A percentile compares a stretch with the other conserved stretches of the same genome.
Conservation (phyloP, 2,113 vertebrate species). For the Sylvicapra grimmia region DNA sequence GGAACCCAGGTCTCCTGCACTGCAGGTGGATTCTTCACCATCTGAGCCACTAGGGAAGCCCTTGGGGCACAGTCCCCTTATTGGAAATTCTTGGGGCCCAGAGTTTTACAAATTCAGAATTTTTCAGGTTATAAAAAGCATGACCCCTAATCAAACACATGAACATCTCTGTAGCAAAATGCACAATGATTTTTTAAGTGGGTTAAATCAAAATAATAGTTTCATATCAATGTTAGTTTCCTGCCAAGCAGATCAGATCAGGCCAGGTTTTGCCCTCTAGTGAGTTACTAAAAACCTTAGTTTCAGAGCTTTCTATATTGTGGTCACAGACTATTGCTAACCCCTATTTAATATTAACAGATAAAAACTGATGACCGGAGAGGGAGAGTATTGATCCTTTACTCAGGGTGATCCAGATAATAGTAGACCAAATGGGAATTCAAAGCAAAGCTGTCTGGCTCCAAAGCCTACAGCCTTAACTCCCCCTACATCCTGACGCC, state of each 20-base stretch:
- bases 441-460: not conserved
- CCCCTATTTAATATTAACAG: not conserved
- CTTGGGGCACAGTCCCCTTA: not conserved
- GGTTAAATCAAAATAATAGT: not conserved
- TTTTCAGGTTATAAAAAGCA: not conserved
- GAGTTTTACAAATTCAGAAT: constrained; percentile 1
- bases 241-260: not conserved
- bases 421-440: not conserved
- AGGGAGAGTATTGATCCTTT: not conserved
- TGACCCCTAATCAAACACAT: not conserved
- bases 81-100: not conserved
- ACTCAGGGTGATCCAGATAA: not conserved
- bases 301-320: not conserved
- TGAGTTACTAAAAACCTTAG: not conserved
- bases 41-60: not conserved
- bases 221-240: not conserved
- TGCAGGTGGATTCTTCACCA: not conserved
- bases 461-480: not conserved
- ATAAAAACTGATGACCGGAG: not conserved
- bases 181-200: not conserved
- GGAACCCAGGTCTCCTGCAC: not conserved
- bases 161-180: not conserved
- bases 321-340: not conserved
- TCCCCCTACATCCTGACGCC: too few relatives aligned
- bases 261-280: not conserved